Conservation (phyloP, 2,113 vertebrate genomes). For the Dicentrarchus labrax region DNA sequence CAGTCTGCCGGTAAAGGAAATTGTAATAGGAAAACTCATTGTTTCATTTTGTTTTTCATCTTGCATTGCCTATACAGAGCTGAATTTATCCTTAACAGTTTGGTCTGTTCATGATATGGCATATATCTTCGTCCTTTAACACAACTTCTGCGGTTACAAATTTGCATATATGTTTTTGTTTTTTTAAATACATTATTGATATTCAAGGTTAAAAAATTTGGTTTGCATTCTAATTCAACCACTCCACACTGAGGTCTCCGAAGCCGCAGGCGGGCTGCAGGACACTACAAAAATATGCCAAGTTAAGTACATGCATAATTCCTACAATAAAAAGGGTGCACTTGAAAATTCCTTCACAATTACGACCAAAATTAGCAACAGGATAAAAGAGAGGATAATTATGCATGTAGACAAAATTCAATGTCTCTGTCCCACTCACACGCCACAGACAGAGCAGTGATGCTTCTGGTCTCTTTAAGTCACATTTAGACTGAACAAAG, state of each 20-base stretch:
- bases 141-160: background rate
- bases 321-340: background rate
- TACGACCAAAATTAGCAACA: conserved; percentile 10
- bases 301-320: background rate
- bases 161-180: background rate
- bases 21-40: background rate
- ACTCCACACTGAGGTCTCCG: background rate
- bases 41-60: background rate
- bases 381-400: conserved; percentile 14
- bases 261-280: background rate
- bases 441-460: background rate
- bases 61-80: background rate
- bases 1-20: background rate
- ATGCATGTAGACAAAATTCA: conserved; percentile 13
- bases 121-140: background rate
- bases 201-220: background rate
- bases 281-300: background rate
- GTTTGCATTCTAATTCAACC: background rate
- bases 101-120: too few relatives aligned
- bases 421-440: background rate
- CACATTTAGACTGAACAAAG: conserved; percentile 35
- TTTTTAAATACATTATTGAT: background rate
- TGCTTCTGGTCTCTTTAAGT: conserved; percentile 21
- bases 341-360: background rate
- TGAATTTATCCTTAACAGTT: background rate